Conservation (phyloP, 2,888 invertebrate genomes). For the Philonicus albiceps region DNA sequence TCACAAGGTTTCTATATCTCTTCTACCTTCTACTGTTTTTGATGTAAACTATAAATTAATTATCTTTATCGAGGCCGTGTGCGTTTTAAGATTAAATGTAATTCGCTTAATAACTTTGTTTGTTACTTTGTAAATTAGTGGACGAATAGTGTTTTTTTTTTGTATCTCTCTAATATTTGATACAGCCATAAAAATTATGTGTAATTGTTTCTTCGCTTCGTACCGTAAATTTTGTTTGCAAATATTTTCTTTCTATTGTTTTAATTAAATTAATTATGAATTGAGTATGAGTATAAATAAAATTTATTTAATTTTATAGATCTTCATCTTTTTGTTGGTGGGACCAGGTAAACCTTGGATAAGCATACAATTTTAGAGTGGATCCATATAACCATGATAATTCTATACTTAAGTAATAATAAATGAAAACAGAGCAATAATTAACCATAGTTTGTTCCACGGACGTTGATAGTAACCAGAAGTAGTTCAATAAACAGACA, state of each 20-base stretch:
- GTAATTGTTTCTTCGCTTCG: background rate
- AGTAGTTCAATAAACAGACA: too few species aligned
- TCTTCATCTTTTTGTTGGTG: background rate
- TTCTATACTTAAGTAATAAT: too few species aligned
- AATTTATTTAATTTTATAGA: conserved; percentile 10
- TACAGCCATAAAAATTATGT: conserved; percentile 17
- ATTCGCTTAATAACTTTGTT: background rate
- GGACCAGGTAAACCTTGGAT: background rate
- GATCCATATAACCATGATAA: too few species aligned
- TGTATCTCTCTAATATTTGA: conserved; percentile 21
- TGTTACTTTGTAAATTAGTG: conserved; percentile 12
- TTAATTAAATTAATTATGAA: conserved; percentile 21
- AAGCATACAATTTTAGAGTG: background rate
- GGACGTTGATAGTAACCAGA: too few species aligned
- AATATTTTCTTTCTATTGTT: conserved; percentile 10
- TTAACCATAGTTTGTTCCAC: too few species aligned
- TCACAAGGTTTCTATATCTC: background rate
- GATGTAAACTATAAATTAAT: background rate
- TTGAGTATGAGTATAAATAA: conserved; percentile 3
- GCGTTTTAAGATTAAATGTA: background rate
- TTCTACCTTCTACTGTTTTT: background rate
- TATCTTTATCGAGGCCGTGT: background rate
- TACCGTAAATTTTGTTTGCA: conserved; percentile 25
- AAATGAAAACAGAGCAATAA: too few species aligned
- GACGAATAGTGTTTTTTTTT: background rate